Conservation (phyloP, 2,797 vertebrate genomes). For the Pseudochromis fuscus region DNA sequence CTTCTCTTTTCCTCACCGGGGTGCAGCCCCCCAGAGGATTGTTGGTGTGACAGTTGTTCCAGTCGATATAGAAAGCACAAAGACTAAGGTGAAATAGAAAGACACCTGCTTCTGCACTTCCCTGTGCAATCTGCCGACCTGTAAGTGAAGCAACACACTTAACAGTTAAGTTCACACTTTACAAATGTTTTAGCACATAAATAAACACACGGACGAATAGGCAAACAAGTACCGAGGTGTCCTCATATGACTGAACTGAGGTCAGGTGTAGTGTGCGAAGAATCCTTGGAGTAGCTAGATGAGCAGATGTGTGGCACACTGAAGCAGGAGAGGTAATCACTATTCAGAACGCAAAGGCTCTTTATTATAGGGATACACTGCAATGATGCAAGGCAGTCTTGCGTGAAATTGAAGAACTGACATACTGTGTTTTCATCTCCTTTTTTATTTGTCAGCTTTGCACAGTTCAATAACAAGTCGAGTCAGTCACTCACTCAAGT, state of each 20-base stretch:
- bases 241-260: slow-evolving; percentile 47
- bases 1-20: slow-evolving; percentile 46
- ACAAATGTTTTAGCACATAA: slow-evolving; percentile 22
- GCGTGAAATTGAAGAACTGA: slow-evolving; percentile 88
- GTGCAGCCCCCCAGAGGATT: slow-evolving; percentile 56
- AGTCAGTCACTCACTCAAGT: slow-evolving; percentile 71
- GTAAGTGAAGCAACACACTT: slow-evolving; percentile 9
- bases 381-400: slow-evolving; percentile 83
- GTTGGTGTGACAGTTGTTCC: slow-evolving; percentile 65
- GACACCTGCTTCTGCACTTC: slow-evolving; percentile 50
- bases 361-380: slow-evolving; percentile 82
- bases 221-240: slow-evolving; percentile 34
- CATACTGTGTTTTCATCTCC: slow-evolving; percentile 81
- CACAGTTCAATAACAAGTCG: slow-evolving; percentile 76
- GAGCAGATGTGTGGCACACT: slow-evolving; percentile 46
- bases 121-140: slow-evolving; percentile 41
- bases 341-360: slow-evolving; percentile 79
- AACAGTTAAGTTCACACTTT: slow-evolving; percentile 12
- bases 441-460: slow-evolving; percentile 79
- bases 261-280: slow-evolving; percentile 46
- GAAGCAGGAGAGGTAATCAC: slow-evolving; percentile 73
- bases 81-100: slow-evolving; percentile 65
- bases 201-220: slow-evolving; percentile 1
- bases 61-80: slow-evolving; percentile 47
- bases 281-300: slow-evolving; percentile 50